Evolutionary conservation across 2,797 vertebrate genomes (phyloP), one percentile per base, ranked within the genome.

Genomic region (Gephyroberyx darwinii): DNA sequence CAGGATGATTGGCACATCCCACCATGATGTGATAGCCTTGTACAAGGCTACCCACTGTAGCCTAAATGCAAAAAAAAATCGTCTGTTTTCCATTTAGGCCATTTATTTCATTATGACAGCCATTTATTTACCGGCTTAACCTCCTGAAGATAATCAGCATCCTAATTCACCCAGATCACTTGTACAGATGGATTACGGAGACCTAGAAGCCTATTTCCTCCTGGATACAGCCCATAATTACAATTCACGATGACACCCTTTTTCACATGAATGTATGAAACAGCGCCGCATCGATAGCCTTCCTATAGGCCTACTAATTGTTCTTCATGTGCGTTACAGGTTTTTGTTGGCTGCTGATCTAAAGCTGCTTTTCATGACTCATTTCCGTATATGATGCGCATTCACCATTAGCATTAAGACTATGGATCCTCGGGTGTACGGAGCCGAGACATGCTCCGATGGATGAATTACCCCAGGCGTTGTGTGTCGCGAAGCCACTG

Each of bases 1-100:
- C 74, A 60, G 77, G 78, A 75, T 89, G 77, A 89, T 87, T 88
- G 88, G 85, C 90, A 86, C 85, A 84, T 91, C 90, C 88, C 86
- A 84, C 83, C 85, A 61, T 78, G 82, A 83, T 83, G 84, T 81
- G 84, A 70, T 50, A 79, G 83, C 83, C 33, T 8, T 2, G 73
- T 48, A 17, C 71, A 73, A 79, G 81, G 65, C 81, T 79, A 51
- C 67, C 63, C 65, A 76, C 71, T 47, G 10, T 74, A 84, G 73
- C 55, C 47, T 47, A 22, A 37, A 68, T 58, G 39, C 52, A 35
- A 1, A 26, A 26, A 26, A n/a, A 37, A 63, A 80, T 78, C 57
- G 31, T 20, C 22, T 30, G 17, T 45, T 60, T 52, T 26, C 26
- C n/a, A 58, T 59, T 67, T 19, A 35, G 17, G 13, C 17, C 67